These are phyloP conservation scores for Oikopleura dioica DNA, from an alignment of 23 tunicate species.

Conservation along the genomic window DNA sequence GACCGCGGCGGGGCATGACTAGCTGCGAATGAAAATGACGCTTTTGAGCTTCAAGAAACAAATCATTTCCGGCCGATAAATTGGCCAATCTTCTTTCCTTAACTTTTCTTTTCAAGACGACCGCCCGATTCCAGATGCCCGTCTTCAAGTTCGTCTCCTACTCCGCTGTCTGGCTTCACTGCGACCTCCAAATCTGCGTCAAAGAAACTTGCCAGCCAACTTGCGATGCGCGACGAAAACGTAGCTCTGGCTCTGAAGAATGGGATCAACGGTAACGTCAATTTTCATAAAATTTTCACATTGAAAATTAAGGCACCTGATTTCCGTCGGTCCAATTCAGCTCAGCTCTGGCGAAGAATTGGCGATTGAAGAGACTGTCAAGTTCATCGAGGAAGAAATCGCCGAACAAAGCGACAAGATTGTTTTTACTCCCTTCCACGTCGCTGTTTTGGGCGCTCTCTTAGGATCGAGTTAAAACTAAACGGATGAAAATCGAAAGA, in stretches of 20 bases:
- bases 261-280: background rate
- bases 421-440: conserved; percentile 8
- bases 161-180: conserved; percentile 11
- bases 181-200: conserved; percentile 2
- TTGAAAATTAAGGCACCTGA: background rate
- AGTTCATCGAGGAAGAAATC: background rate
- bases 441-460: background rate
- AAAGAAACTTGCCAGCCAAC: background rate
- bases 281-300: too few relatives aligned
- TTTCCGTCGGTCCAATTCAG: background rate
- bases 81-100: too few relatives aligned
- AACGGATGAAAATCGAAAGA: too few relatives aligned
- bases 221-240: background rate
- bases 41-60: too few relatives aligned
- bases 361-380: background rate
- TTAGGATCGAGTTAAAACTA: too few relatives aligned
- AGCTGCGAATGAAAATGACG: too few relatives aligned
- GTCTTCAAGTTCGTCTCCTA: conserved; percentile 6
- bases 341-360: background rate
- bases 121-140: background rate
- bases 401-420: background rate
- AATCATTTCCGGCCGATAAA: too few relatives aligned
- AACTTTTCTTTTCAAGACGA: too few relatives aligned
- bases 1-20: too few relatives aligned
- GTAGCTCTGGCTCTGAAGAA: background rate